These are phyloP conservation scores for Chelon auratus DNA, from an alignment of 2,797 vertebrate genomes.

Conservation along the genomic window DNA sequence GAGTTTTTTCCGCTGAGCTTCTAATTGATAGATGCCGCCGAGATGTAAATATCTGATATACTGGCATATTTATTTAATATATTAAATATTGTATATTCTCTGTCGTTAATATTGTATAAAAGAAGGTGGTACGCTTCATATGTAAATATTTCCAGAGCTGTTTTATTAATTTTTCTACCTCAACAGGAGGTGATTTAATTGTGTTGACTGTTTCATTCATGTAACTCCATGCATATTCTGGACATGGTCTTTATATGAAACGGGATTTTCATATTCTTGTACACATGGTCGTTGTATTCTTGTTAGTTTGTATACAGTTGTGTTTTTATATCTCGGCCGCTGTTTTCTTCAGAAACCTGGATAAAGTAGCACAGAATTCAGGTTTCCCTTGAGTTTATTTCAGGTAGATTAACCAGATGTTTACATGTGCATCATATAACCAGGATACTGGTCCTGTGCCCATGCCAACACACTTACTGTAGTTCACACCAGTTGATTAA, in stretches of 20 bases:
- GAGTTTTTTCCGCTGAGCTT: constrained; percentile 12
- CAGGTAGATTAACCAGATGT: too few relatives aligned
- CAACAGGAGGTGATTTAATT: constrained; percentile 27
- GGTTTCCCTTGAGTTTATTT: background rate
- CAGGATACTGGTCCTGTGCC: too few relatives aligned
- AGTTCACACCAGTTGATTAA: too few relatives aligned
- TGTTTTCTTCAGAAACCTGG: too few relatives aligned
- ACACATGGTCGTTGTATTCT: background rate
- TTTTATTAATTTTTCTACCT: constrained; percentile 47
- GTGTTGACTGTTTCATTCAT: constrained; percentile 6
- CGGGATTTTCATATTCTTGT: background rate
- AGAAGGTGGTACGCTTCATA: background rate
- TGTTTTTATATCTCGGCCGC: background rate
- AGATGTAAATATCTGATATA: constrained; percentile 68
- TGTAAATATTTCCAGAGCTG: constrained; percentile 44
- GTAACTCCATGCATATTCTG: background rate
- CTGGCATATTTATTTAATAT: constrained; percentile 54
- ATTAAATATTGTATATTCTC: constrained; percentile 29
- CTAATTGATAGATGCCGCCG: constrained; percentile 17
- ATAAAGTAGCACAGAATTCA: background rate
- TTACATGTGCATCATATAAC: too few relatives aligned
- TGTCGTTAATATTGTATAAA: constrained; percentile 29
- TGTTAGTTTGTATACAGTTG: background rate
- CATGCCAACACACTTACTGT: too few relatives aligned
- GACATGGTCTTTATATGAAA: background rate